Evolutionary conservation across 2,113 vertebrate species (phyloP).

Genomic region (Rousettus leschenaultii): DNA sequence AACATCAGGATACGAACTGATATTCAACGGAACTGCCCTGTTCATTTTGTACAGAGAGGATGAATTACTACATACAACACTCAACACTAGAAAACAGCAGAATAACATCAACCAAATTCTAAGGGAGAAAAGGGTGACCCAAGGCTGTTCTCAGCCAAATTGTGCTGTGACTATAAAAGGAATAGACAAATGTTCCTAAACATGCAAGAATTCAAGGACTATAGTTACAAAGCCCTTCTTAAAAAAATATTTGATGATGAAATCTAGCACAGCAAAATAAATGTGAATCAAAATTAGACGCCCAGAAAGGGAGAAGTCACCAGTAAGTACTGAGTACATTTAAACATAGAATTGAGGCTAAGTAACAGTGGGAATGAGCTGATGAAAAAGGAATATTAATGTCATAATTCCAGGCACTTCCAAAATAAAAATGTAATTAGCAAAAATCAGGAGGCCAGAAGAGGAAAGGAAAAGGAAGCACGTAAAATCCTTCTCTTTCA

Average conservation of each 20-base stretch:
- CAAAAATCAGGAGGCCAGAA: neutral
- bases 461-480: neutral
- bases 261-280: neutral
- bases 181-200: neutral
- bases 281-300: neutral
- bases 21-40: neutral
- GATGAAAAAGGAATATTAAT: neutral
- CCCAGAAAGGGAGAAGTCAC: neutral
- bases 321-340: neutral
- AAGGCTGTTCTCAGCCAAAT: neutral
- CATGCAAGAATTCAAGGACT: neutral
- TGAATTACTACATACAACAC: too few relatives aligned
- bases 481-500: neutral
- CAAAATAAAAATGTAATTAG: slow-evolving; percentile 5
- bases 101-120: neutral
- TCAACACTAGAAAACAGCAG: neutral
- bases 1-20: neutral
- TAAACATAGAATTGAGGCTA: neutral
- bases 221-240: neutral
- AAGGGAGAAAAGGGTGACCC: neutral
- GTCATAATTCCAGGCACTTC: neutral
- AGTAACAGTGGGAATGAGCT: neutral
- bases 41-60: neutral
- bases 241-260: neutral
- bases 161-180: neutral